A percentile compares a stretch with the other conserved stretches of the same genome.
Evolutionary conservation across 2,797 vertebrate genomes (phyloP).

Genomic region (Lithobates sylvaticus): DNA sequence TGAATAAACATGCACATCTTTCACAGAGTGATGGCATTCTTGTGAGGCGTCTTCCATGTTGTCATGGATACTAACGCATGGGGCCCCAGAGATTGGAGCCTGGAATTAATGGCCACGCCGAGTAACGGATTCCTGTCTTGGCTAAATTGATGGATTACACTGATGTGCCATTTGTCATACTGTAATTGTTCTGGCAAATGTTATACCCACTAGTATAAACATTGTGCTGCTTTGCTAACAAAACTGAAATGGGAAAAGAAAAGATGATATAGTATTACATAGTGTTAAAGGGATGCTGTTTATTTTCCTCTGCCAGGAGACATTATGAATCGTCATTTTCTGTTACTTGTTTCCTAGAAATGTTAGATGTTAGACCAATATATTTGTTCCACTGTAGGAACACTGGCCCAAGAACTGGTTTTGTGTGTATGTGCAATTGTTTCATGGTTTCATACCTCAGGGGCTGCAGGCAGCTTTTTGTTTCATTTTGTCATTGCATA

Average conservation of each 20-base stretch:
- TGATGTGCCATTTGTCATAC: conserved; percentile 99
- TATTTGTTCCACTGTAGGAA: not conserved
- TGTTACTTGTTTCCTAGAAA: not conserved
- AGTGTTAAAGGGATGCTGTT: conserved; percentile 80
- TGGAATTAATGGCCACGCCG: conserved; percentile 94
- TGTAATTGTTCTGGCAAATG: conserved; percentile 99
- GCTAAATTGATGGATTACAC: conserved; percentile 95
- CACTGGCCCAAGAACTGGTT: no score
- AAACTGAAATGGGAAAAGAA: conserved; percentile 90
- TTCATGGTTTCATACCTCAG: not conserved
- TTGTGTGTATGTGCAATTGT: not conserved
- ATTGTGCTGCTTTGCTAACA: conserved; percentile 95
- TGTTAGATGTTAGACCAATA: not conserved
- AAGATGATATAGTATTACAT: conserved; percentile 88
- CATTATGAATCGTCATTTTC: conserved; percentile 18
- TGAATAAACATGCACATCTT: conserved; percentile 79
- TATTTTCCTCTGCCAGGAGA: conserved; percentile 61
- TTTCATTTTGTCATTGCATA: not conserved
- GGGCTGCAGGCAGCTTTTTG: not conserved
- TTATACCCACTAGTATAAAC: conserved; percentile 99
- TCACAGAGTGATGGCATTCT: conserved; percentile 83
- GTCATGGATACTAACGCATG: conserved; percentile 95
- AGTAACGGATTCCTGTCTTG: conserved; percentile 99
- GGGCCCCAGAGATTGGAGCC: conserved; percentile 93
- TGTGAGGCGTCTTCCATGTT: conserved; percentile 86